Base-by-base conservation (phyloP, 2,797 vertebrate species). In the Danionella dracula region DNA sequence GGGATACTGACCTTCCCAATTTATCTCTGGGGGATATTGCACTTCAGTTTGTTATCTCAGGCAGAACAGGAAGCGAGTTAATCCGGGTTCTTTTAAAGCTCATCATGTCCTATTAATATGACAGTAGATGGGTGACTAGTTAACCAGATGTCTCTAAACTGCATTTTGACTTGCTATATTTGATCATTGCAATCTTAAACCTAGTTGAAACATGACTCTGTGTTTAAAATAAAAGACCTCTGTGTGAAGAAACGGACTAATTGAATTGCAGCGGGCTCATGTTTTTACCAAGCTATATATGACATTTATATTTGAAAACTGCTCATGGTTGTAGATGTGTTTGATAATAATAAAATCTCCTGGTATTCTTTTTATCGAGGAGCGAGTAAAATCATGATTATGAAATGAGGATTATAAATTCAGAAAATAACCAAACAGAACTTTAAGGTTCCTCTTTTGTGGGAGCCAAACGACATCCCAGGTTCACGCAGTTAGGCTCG, bases 1-100 rank as follows among this genome's bases (percentile, higher is more conserved):
- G 13, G 62, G 50, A 64, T 66, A 44, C 51, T 32, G 40, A 42
- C 48, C 32, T 21, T 57, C 42, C 55, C 42, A 37, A 51, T 71
- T 58, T 53, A 51, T 29, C 40, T 49, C n/a, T n/a, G 17, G 34
- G 58, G 37, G 45, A 68, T 58, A 51, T 68, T 44, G 31, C 55
- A 59, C 46, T 59, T 27, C 55, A 51, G 23, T 51, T 35, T 35
- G 27, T 51, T 51, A 42, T 51, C 27, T 45, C 44, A 38, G 37
- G 34, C 11, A 15, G 27, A 34, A 68, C 37, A 59, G 37, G 55
- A 34, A 42, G 37, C 50, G 45, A 7, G 20, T 31, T 67, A 51
- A 59, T 58, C 35, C 51, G 40, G 34, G 38, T 50, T 23, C 2
- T 16, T 40, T 40, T 57, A 17, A 44, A 49, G 29, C 29, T 8